Conservation (phyloP, 1,140 invertebrate species). For the Pachypsylla venusta region DNA sequence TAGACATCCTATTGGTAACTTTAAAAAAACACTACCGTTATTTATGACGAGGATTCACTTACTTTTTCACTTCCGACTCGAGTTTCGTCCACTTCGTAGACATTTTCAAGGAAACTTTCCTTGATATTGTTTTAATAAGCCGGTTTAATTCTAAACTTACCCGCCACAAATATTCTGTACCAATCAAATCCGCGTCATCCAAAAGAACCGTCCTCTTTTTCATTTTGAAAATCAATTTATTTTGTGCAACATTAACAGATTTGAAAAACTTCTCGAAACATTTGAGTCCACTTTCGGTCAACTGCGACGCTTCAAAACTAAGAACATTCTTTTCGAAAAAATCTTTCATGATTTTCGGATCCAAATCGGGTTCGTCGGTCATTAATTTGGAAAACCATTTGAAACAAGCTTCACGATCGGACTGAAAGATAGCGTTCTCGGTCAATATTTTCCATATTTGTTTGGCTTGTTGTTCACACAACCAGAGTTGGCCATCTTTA, state of each 20-base stretch:
- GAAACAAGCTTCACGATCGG: slow-evolving; percentile 91
- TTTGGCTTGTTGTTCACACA: slow-evolving; percentile 90
- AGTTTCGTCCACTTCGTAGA: no score
- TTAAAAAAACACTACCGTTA: no score
- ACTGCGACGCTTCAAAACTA: slow-evolving; percentile 68
- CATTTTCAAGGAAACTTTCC: no score
- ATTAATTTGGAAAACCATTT: slow-evolving; percentile 98
- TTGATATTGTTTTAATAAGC: no score
- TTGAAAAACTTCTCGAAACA: slow-evolving; percentile 92
- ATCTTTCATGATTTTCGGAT: slow-evolving; percentile 89
- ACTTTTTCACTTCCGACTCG: no score
- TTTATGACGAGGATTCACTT: no score
- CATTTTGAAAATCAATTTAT: slow-evolving; percentile 58
- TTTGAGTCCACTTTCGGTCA: slow-evolving; percentile 93
- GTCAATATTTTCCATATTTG: slow-evolving; percentile 95
- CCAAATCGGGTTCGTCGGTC: slow-evolving; percentile 92
- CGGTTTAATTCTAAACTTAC: slow-evolving; percentile 40
- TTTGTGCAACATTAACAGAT: slow-evolving; percentile 89
- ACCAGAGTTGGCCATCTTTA: slow-evolving; percentile 55
- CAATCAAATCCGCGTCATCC: slow-evolving; percentile 82
- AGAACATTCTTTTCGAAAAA: slow-evolving; percentile 95
- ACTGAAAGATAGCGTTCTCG: slow-evolving; percentile 77
- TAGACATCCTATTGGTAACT: no score
- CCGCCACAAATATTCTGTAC: slow-evolving; percentile 91
- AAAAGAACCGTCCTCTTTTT: slow-evolving; percentile 68